Evolutionary conservation across 2,797 vertebrate species (phyloP).

Genomic region (Diplodus sargus): DNA sequence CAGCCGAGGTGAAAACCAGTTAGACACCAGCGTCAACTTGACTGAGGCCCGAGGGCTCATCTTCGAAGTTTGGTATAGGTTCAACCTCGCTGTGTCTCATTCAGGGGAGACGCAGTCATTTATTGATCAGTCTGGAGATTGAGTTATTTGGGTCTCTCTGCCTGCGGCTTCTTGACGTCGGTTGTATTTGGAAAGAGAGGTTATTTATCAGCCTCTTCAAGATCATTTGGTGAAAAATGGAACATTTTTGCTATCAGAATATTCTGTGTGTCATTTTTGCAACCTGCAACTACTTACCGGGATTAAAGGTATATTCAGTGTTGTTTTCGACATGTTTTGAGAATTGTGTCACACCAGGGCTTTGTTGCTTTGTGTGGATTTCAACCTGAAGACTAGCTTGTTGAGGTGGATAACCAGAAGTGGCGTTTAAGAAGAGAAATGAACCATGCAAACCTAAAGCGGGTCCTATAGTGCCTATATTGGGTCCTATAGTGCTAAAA

Average conservation of each 20-base stretch:
- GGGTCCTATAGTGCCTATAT: too few species aligned
- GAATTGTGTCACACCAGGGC: background rate
- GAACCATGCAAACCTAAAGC: background rate
- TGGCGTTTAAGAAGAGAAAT: background rate
- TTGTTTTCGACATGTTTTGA: constrained; percentile 25
- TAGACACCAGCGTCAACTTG: constrained; percentile 23
- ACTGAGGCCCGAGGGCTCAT: constrained; percentile 27
- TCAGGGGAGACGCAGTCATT: background rate
- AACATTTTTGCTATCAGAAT: too few species aligned
- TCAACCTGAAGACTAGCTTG: background rate
- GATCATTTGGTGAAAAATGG: too few species aligned
- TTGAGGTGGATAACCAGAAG: background rate
- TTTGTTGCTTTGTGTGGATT: background rate
- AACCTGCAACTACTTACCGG: background rate
- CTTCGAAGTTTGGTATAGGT: background rate
- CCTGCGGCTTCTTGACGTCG: background rate
- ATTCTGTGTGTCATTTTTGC: background rate
- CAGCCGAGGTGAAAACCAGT: constrained; percentile 44
- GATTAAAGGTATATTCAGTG: background rate
- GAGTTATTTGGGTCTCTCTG: background rate
- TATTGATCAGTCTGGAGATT: background rate
- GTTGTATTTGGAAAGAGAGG: background rate
- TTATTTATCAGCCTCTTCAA: too few species aligned
- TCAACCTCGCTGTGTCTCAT: background rate
- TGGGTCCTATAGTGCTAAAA: background rate